Evolutionary conservation across 2,797 vertebrate species (phyloP).

Genomic region (Chaetophractus vellerosus): DNA sequence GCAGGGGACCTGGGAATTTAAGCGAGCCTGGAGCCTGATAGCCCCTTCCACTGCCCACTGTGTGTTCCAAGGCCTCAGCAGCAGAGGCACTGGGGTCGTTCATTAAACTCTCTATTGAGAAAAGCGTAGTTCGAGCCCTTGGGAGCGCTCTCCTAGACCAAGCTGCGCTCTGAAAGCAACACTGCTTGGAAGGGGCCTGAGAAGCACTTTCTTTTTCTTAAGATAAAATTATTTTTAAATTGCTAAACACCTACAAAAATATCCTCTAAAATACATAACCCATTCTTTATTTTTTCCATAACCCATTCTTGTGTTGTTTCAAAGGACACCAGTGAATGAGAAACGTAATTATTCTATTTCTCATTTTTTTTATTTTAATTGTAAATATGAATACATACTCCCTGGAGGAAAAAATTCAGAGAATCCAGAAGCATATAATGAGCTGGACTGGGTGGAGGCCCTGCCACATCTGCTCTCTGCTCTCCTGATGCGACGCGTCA

Average conservation of each 20-base stretch:
- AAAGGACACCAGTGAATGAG: neutral
- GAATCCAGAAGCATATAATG: conserved; percentile 20
- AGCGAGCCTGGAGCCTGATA: neutral
- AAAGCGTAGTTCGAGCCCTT: neutral
- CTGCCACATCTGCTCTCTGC: conserved; percentile 64
- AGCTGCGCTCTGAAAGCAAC: neutral
- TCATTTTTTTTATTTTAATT: conserved; percentile 41
- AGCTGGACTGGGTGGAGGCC: neutral
- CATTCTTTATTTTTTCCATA: conserved; percentile 33
- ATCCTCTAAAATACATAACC: conserved; percentile 24
- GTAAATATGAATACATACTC: conserved; percentile 57
- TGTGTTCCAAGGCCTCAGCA: neutral
- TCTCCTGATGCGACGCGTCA: conserved; percentile 38
- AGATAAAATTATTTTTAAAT: conserved; percentile 50
- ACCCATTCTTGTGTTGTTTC: conserved; percentile 30
- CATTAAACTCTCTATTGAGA: neutral
- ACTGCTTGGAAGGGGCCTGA: neutral
- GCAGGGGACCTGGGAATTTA: neutral
- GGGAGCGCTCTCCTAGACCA: neutral
- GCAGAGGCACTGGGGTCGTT: neutral
- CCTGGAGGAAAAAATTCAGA: neutral
- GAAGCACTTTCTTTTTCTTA: neutral
- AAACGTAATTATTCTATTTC: neutral
- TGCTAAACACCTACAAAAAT: conserved; percentile 26
- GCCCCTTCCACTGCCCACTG: neutral